These are phyloP conservation scores for Hirtodrosophila duncani DNA, from an alignment of 2,888 invertebrate species.

Conservation along the genomic window DNA sequence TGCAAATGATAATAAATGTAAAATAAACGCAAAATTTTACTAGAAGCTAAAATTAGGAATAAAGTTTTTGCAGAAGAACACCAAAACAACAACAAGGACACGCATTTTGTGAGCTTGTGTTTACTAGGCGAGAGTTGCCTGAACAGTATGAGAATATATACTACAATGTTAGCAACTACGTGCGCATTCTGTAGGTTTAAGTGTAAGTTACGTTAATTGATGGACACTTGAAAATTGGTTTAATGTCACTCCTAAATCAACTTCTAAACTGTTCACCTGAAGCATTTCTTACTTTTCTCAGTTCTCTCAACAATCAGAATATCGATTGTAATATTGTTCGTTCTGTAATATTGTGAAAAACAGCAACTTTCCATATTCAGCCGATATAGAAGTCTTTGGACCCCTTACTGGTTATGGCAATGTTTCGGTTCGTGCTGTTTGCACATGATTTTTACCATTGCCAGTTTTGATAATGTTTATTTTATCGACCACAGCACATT, in stretches of 20 bases:
- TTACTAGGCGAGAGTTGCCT: constrained; percentile 27
- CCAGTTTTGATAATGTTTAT: constrained; percentile 72
- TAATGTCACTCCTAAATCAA: no score
- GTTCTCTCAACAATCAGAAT: no score
- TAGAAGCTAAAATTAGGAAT: constrained; percentile 54
- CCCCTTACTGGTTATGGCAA: constrained; percentile 26
- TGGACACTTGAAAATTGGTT: no score
- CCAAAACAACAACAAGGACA: constrained; percentile 72
- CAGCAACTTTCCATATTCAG: no score
- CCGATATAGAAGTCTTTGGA: no score
- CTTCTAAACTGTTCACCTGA: no score
- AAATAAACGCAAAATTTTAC: constrained; percentile 63
- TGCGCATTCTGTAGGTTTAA: no score
- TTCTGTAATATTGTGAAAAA: no score
- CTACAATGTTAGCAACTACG: no score
- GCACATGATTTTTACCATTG: constrained; percentile 69
- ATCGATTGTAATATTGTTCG: no score
- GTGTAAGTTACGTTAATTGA: no score
- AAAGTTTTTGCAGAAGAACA: constrained; percentile 66
- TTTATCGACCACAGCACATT: constrained; percentile 73
- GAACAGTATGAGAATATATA: background rate
- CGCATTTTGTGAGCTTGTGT: constrained; percentile 33
- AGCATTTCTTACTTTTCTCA: no score
- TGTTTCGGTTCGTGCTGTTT: constrained; percentile 55
- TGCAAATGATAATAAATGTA: constrained; percentile 71